Evolutionary conservation across 2,113 vertebrate genomes (phyloP).

Genomic region (Sebastes schlegelii): DNA sequence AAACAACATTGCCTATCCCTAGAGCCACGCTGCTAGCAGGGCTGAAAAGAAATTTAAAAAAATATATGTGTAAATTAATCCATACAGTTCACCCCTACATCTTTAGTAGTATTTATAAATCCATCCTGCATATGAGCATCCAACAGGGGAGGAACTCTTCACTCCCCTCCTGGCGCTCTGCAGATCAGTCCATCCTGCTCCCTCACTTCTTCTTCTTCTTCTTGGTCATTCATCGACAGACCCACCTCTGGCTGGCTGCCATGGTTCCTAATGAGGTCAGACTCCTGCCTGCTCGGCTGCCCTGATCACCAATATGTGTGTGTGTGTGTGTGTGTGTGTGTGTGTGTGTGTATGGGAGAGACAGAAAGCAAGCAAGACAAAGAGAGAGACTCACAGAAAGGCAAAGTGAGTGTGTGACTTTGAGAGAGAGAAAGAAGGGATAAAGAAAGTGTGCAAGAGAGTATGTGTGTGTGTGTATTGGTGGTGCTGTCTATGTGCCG

Average conservation of each 20-base stretch:
- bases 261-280: slow-evolving; percentile 72
- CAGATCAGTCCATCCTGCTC: slow-evolving; percentile 21
- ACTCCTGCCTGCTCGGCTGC: slow-evolving; percentile 50
- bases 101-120: slow-evolving; percentile 1
- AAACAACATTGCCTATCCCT: neutral
- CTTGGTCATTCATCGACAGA: slow-evolving; percentile 50
- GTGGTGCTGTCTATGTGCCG: slow-evolving; percentile 21
- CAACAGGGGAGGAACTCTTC: slow-evolving; percentile 8
- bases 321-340: slow-evolving; percentile 46
- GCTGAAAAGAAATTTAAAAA: neutral
- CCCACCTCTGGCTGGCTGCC: slow-evolving; percentile 47
- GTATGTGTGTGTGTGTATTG: slow-evolving; percentile 22
- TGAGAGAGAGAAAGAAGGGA: slow-evolving; percentile 2
- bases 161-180: slow-evolving; percentile 27
- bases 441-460: slow-evolving; percentile 11
- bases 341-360: slow-evolving; percentile 4
- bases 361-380: slow-evolving; percentile 34
- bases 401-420: slow-evolving; percentile 20
- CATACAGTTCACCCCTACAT: neutral
- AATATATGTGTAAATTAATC: neutral
- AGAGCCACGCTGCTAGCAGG: neutral
- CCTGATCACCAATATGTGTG: slow-evolving; percentile 56
- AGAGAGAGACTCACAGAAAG: slow-evolving; percentile 37
- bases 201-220: slow-evolving; percentile 29
- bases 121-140: neutral